phyloP scores from a whole-genome alignment of 2,113 vertebrate genomes.

The Pterocles orientalis region DNA sequence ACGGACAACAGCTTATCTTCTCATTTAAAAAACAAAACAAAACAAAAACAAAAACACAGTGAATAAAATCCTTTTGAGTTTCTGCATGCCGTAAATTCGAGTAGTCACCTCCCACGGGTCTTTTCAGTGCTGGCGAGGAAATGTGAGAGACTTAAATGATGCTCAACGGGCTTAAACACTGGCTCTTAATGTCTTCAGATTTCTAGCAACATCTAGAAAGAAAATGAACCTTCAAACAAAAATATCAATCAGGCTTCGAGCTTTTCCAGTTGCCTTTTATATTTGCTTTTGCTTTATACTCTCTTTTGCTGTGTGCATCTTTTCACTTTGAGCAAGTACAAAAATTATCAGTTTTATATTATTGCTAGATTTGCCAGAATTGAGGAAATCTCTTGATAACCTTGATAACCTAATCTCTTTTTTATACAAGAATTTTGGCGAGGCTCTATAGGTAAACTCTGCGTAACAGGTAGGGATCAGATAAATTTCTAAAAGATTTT shows the following conservation, averaged over 20 bases:
- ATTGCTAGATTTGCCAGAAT: not conserved
- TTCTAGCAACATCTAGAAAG: not conserved
- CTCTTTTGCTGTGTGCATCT: not conserved
- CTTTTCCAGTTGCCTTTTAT: not conserved
- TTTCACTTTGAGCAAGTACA: not conserved
- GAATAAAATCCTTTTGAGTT: not conserved
- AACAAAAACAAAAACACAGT: not conserved
- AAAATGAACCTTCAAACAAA: not conserved
- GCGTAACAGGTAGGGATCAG: not conserved
- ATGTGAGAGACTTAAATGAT: not conserved
- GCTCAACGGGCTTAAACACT: not conserved
- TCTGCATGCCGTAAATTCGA: not conserved
- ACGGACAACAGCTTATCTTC: not conserved
- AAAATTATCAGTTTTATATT: not conserved
- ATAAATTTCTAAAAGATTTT: not conserved
- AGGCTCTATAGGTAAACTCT: not conserved
- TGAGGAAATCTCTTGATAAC: not conserved
- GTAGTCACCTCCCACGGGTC: not conserved
- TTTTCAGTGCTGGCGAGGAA: not conserved
- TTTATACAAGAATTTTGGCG: not conserved
- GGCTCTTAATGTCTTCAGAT: not conserved
- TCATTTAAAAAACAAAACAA: not conserved
- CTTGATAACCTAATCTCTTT: not conserved
- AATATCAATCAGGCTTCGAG: not conserved
- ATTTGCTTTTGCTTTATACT: not conserved